Conservation (phyloP, 2,888 invertebrate species). For the Plemyria rubiginata region DNA sequence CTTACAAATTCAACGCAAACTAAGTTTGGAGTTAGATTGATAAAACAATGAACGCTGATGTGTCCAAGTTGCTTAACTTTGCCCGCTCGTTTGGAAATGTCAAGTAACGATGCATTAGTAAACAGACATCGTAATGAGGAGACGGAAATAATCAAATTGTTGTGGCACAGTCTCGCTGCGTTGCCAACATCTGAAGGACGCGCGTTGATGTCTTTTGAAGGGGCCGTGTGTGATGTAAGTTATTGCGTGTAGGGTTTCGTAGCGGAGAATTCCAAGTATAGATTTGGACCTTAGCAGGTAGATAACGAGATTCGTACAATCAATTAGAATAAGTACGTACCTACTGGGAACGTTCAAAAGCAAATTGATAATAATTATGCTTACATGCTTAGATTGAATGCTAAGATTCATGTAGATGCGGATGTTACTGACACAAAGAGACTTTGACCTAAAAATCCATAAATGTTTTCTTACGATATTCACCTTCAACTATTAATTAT, state of each 20-base stretch:
- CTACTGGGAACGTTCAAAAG: too few species aligned
- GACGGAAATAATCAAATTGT: constrained; percentile 33
- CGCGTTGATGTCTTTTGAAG: constrained; percentile 38
- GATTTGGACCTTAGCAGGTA: neutral
- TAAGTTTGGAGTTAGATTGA: neutral
- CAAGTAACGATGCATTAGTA: neutral
- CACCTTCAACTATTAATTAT: too few species aligned
- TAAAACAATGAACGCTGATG: neutral
- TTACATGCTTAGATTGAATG: too few species aligned
- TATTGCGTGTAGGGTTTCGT: constrained; percentile 20
- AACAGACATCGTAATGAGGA: constrained; percentile 9
- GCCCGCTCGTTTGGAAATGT: neutral
- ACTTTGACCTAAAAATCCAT: too few species aligned
- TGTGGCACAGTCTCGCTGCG: constrained; percentile 27
- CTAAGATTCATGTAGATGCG: too few species aligned
- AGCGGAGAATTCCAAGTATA: constrained; percentile 4
- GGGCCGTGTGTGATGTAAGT: constrained; percentile 26
- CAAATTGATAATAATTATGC: too few species aligned
- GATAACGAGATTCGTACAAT: neutral
- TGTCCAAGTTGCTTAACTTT: neutral
- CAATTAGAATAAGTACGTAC: neutral
- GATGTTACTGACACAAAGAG: too few species aligned
- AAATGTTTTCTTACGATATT: too few species aligned
- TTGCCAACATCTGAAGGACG: constrained; percentile 39
- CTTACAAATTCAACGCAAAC: neutral